Percentiles rank a stretch among this genome's conserved stretches.
These are phyloP conservation scores for Zaprionus lineosus DNA, from an alignment of 2,888 invertebrate genomes.

Conservation along the genomic window DNA sequence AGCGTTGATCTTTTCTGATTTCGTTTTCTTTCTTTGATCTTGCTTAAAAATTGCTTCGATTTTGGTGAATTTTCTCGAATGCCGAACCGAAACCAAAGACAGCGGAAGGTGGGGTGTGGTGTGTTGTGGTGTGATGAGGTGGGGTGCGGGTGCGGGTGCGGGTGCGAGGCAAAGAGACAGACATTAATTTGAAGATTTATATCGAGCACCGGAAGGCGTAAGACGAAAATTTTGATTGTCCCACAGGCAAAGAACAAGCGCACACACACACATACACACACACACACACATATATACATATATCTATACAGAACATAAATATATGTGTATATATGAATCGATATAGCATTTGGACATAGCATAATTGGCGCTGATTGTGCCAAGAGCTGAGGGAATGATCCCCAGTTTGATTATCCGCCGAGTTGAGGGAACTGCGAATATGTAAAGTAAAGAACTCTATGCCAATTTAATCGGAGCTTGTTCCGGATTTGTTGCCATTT, in stretches of 20 bases:
- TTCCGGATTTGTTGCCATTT: not conserved
- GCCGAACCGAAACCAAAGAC: too few relatives aligned
- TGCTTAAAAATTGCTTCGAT: constrained; percentile 66
- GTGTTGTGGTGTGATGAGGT: too few relatives aligned
- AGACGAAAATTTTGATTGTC: constrained; percentile 62
- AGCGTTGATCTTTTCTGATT: constrained; percentile 68
- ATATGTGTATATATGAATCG: constrained; percentile 25
- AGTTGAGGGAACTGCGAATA: constrained; percentile 51
- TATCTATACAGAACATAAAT: not conserved
- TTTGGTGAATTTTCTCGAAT: constrained; percentile 66
- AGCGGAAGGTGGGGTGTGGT: too few relatives aligned
- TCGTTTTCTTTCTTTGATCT: constrained; percentile 61
- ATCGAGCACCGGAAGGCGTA: constrained; percentile 69
- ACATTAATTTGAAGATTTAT: constrained; percentile 74
- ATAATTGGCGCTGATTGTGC: constrained; percentile 72
- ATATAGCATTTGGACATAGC: constrained; percentile 33
- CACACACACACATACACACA: not conserved
- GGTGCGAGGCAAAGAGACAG: too few relatives aligned
- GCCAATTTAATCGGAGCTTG: not conserved
- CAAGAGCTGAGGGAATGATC: constrained; percentile 46
- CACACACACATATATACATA: constrained; percentile 8
- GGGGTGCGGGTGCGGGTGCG: too few relatives aligned
- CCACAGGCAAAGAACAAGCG: constrained; percentile 41
- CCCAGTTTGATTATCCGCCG: constrained; percentile 30
- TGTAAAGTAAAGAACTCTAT: constrained; percentile 13